Base-by-base conservation (phyloP, 2,113 vertebrate species). In the Myotis davidii region DNA sequence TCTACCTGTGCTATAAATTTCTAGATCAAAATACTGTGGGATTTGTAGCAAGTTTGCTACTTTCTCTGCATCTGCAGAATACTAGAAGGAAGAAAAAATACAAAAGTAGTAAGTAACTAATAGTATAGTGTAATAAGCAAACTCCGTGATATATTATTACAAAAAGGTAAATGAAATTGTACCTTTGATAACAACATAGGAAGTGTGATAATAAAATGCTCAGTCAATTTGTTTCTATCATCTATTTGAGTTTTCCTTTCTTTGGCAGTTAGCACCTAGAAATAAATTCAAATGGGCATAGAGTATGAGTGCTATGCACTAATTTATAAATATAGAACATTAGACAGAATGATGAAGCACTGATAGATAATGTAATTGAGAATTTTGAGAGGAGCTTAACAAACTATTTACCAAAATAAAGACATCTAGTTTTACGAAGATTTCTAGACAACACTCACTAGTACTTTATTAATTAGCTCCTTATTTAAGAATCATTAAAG, bases 201-300 rank as follows among this genome's bases (percentile, higher is more conserved):
- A 98, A 99, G 99, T 95, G 99, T 99, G 98, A 99, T 99, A 98
- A 99, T 99, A 98, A 99, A 99, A 98, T 99, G 99, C 94, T 99
- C 99, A 2, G 99, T 99, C 98, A 99, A 97, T 98, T 99, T 99
- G 98, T 99, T 99, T 97, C 99, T 99, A 97, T 99, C 99, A 10
- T 99, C 99, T 96, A 99, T 99, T 97, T 99, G 99, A 27, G 99
- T 99, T 99, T 99, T 99, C 96, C 99, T 99, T 98, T 99, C 99
- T 98, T 99, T 99, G 77, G 99, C 99, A 77, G 99, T 99, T 98
- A 99, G 98, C 90, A 99, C 99, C 99, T 99, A 96, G 98, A 98
- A 94, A 85, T 88, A 98, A 97, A 89, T 76, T 70, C 85, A 97
- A 95, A 92, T 59, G 74, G 45, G 77, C 39, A 77, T 67, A 96